phyloP scores from a whole-genome alignment of 1,140 invertebrate species.

The Drosophila insularis region DNA sequence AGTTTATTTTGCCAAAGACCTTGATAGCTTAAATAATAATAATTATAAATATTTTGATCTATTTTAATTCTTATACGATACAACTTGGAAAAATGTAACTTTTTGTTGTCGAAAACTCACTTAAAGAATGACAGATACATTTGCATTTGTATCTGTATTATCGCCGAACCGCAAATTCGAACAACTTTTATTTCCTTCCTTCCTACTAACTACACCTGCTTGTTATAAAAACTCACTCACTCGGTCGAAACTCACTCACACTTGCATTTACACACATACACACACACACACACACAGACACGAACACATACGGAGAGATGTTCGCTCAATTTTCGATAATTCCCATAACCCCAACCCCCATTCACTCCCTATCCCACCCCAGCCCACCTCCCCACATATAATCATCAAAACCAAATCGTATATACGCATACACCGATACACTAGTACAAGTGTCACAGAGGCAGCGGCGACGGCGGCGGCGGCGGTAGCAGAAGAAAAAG shows the following conservation, averaged over 20 bases:
- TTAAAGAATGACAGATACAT: neutral
- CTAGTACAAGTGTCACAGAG: conserved; percentile 64
- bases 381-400: conserved; percentile 15
- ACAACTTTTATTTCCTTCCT: conserved; percentile 2
- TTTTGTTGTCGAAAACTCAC: too few relatives aligned
- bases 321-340: conserved; percentile 78
- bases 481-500: conserved; percentile 26
- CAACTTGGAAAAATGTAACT: too few relatives aligned
- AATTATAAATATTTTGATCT: too few relatives aligned
- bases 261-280: neutral
- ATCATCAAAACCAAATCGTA: conserved; percentile 63
- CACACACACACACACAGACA: neutral
- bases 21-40: too few relatives aligned
- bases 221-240: conserved; percentile 12
- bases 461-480: conserved; percentile 27
- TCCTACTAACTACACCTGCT: neutral
- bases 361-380: too few relatives aligned
- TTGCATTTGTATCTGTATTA: neutral
- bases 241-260: neutral
- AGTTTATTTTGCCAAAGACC: too few relatives aligned
- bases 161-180: neutral
- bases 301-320: conserved; percentile 28
- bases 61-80: too few relatives aligned
- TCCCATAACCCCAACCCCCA: conserved; percentile 49
- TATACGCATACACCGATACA: conserved; percentile 31